Evolutionary conservation across 2,797 vertebrate genomes (phyloP).

Genomic region (Sebastolobus alascanus): DNA sequence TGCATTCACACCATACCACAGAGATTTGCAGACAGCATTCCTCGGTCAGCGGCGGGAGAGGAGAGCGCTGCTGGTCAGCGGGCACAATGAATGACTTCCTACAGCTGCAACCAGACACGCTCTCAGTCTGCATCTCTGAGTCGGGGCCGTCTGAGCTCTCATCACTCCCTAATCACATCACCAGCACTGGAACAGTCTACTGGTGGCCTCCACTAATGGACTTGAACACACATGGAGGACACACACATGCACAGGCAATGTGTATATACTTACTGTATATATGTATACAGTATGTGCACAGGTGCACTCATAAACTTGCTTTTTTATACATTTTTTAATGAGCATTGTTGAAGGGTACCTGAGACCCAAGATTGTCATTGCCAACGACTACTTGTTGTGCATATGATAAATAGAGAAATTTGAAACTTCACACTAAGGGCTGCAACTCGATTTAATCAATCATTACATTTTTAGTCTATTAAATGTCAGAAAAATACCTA

Average conservation of each 20-base stretch:
- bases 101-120: constrained; percentile 77
- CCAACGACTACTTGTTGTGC: too few species aligned
- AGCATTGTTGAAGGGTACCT: too few species aligned
- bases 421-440: not conserved
- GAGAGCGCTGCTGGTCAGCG: constrained; percentile 63
- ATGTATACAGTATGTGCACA: not conserved
- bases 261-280: not conserved
- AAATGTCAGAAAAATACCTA: not conserved
- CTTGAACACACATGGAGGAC: constrained; percentile 44
- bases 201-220: constrained; percentile 46
- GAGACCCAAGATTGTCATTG: too few species aligned
- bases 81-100: constrained; percentile 81
- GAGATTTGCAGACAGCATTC: constrained; percentile 75
- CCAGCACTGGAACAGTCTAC: constrained; percentile 34
- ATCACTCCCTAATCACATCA: constrained; percentile 69
- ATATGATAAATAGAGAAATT: not conserved
- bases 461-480: not conserved
- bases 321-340: too few species aligned
- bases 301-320: not conserved
- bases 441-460: not conserved
- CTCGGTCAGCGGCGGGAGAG: constrained; percentile 38
- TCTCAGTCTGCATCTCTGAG: constrained; percentile 46
- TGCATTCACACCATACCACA: constrained; percentile 71
- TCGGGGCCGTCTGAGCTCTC: constrained; percentile 61
- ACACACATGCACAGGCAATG: not conserved